Conservation (phyloP, 1,140 invertebrate species). For the Colletes gigas region DNA sequence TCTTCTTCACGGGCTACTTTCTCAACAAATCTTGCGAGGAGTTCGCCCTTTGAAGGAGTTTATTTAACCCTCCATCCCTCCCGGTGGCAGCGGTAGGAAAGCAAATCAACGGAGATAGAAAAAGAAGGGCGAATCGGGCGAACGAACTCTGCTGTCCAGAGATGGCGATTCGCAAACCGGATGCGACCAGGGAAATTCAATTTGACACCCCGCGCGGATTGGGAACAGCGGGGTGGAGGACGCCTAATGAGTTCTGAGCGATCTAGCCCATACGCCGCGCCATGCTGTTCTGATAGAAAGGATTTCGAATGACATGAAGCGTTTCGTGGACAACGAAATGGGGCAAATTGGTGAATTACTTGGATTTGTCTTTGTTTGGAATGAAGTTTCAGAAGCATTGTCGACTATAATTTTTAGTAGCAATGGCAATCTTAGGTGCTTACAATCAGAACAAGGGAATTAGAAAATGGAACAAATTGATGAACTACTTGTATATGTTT, state of each 20-base stretch:
- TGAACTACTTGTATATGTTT: no score
- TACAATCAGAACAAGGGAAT: no score
- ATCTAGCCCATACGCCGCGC: not conserved
- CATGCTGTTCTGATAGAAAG: not conserved
- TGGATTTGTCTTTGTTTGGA: no score
- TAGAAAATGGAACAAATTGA: no score
- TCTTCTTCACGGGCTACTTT: conserved; percentile 19
- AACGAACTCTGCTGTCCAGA: conserved; percentile 2
- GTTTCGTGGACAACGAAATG: no score
- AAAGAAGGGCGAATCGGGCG: conserved; percentile 14
- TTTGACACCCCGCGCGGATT: conserved; percentile 59
- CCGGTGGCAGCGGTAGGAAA: not conserved
- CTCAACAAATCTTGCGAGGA: conserved; percentile 36
- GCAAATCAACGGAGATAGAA: conserved; percentile 28
- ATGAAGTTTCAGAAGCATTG: no score
- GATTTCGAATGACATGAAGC: not conserved
- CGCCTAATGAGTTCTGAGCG: conserved; percentile 62
- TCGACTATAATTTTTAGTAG: no score
- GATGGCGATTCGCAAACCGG: conserved; percentile 48
- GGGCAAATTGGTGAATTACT: no score
- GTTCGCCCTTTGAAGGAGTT: conserved; percentile 60
- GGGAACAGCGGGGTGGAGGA: conserved; percentile 18
- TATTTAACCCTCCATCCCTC: conserved; percentile 64
- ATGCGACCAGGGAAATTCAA: conserved; percentile 66
- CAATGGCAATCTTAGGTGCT: no score